phyloP scores from a whole-genome alignment of 2,113 vertebrate species.

The Sakesphorus luctuosus region DNA sequence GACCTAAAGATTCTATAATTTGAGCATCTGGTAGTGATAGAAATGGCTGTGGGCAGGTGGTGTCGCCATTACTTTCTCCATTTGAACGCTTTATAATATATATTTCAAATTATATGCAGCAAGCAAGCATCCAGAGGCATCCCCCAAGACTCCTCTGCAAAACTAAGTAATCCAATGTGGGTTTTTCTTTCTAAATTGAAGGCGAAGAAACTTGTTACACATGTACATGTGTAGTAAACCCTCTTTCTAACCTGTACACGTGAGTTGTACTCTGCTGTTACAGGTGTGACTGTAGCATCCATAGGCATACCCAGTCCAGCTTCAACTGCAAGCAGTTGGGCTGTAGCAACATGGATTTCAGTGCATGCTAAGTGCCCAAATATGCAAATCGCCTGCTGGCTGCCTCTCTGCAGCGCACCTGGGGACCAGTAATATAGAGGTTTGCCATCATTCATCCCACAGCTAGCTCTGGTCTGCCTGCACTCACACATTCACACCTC shows the following conservation, averaged over 20 bases:
- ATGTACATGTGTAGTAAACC: fast-evolving
- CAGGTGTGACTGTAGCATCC: neutral
- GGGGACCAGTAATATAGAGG: neutral
- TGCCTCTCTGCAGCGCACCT: fast-evolving
- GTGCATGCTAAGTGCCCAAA: neutral
- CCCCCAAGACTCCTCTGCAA: neutral
- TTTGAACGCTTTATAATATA: neutral
- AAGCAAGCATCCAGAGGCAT: neutral
- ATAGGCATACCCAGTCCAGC: neutral
- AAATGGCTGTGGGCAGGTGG: neutral
- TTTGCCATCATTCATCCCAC: neutral
- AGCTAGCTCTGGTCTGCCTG: neutral
- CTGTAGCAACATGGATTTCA: neutral
- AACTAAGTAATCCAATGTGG: neutral
- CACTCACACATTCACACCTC: neutral
- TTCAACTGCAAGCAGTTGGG: neutral
- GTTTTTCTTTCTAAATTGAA: neutral
- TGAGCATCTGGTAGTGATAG: neutral
- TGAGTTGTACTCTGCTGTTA: neutral
- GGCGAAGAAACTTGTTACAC: neutral
- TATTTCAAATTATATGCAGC: neutral
- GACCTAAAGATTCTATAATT: neutral
- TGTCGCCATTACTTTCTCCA: neutral
- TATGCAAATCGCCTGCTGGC: conserved; percentile 8
- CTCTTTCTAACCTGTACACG: neutral